These are phyloP conservation scores for Orcinus orca DNA, from an alignment of 2,113 vertebrate genomes.

Conservation along the genomic window DNA sequence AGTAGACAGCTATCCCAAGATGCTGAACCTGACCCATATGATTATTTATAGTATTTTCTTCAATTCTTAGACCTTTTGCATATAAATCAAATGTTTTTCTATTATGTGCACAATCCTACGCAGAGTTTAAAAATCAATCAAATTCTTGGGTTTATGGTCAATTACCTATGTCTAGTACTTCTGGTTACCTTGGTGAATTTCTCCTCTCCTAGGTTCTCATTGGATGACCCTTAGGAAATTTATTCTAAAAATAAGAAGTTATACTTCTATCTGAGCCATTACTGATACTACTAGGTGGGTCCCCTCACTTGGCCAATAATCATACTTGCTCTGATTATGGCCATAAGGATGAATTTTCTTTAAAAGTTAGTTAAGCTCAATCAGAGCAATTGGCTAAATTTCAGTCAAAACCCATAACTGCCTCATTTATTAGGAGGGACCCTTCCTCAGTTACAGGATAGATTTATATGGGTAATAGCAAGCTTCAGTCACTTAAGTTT, in stretches of 20 bases:
- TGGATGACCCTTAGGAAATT: background rate
- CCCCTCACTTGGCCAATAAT: background rate
- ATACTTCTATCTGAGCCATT: background rate
- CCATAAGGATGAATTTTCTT: background rate
- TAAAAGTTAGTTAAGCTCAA: background rate
- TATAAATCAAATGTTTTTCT: background rate
- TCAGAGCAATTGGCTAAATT: background rate
- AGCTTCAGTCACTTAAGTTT: background rate
- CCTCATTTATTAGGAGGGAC: background rate
- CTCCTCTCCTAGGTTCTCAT: background rate
- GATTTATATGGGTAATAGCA: background rate
- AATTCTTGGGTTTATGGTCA: background rate
- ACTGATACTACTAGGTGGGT: background rate
- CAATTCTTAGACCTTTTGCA: background rate
- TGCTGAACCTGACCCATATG: background rate
- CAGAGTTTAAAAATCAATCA: background rate
- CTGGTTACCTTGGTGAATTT: background rate
- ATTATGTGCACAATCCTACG: background rate
- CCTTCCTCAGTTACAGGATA: background rate
- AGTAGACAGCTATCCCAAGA: background rate
- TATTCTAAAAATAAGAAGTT: background rate
- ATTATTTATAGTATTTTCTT: background rate
- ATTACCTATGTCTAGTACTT: background rate
- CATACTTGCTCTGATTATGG: background rate
- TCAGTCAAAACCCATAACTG: background rate